Conservation (phyloP, 2,113 vertebrate genomes). For the Bungarus multicinctus region DNA sequence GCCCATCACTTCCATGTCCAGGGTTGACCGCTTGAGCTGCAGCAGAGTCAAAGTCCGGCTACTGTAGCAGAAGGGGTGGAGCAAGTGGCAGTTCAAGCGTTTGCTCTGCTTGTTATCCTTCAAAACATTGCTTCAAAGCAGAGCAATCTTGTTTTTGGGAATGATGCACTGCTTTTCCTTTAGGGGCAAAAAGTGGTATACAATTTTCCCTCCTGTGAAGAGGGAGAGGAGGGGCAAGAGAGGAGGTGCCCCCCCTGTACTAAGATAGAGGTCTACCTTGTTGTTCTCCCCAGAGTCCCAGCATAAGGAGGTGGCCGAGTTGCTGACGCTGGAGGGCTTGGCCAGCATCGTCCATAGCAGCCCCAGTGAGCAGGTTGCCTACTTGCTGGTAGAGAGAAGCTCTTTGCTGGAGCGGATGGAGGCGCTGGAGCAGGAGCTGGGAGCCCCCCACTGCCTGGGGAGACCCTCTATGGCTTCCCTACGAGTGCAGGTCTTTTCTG, state of each 20-base stretch:
- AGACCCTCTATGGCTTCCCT: slow-evolving; percentile 60
- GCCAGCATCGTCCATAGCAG: slow-evolving; percentile 76
- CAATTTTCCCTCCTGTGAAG: neutral
- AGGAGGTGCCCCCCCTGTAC: neutral
- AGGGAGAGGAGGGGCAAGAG: neutral
- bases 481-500: slow-evolving; percentile 70
- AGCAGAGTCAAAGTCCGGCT: neutral
- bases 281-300: slow-evolving; percentile 70
- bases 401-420: slow-evolving; percentile 77
- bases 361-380: slow-evolving; percentile 81
- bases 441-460: slow-evolving; percentile 57
- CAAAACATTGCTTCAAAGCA: neutral
- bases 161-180: neutral
- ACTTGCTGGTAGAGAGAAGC: slow-evolving; percentile 80
- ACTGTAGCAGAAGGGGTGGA: no score
- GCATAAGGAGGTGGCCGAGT: slow-evolving; percentile 82
- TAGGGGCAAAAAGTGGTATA: neutral
- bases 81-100: neutral
- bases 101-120: neutral
- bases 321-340: slow-evolving; percentile 83
- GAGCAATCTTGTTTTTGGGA: neutral
- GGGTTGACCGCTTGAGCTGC: neutral
- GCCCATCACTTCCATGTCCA: no score
- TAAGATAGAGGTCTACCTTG: neutral
- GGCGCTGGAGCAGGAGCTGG: slow-evolving; percentile 67